Evolutionary conservation across 2,797 vertebrate species (phyloP), one percentile per base, ranked within the genome.

Genomic region (Coregonus suidteri): DNA sequence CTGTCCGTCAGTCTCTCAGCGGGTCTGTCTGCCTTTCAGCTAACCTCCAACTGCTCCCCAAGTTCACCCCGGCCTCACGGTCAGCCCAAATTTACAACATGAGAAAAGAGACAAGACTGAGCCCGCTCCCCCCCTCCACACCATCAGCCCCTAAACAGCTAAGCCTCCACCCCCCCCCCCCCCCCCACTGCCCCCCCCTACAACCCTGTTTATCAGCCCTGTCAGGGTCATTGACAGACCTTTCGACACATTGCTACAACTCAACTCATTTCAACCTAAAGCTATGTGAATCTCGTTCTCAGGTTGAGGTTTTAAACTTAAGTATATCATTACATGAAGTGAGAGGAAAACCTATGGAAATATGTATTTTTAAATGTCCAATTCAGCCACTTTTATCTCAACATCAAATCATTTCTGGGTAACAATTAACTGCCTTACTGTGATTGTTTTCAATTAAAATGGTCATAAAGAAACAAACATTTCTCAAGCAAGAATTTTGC

Each of bases 31-130:
- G 86, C 76, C 88, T 89, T 88, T 91, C 79, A 90, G 76, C 83
- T 92, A 76, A 87, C 91, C 90, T 91, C 85, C 85, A 90, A 88
- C 91, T 91, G 86, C 82, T 88, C 81, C 66, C 75, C 72, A 74
- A 66, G 77, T 87, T 88, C 79, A 86, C 75, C 80, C 80, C 77
- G 83, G 77, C 77, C 78, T 80, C 81, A 62, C 73, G 80, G 81
- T 82, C 81, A 87, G 76, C 75, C 3, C 73, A 76, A 83, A 90
- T 93, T 92, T 92, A 93, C 82, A 83, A 89, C 84, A 88, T 62
- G 76, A 87, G 80, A 89, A 88, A 47, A 3, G 41, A 13, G 41
- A 47, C 41, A 3, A 47, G 9, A 47, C 41, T 47, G 41, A 47
- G 9, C 41, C 41, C 41, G 9, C 41, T 47, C 41, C 9, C 41